Evolutionary conservation across 2,888 invertebrate species (phyloP).

Genomic region (Hypena proboscidalis): DNA sequence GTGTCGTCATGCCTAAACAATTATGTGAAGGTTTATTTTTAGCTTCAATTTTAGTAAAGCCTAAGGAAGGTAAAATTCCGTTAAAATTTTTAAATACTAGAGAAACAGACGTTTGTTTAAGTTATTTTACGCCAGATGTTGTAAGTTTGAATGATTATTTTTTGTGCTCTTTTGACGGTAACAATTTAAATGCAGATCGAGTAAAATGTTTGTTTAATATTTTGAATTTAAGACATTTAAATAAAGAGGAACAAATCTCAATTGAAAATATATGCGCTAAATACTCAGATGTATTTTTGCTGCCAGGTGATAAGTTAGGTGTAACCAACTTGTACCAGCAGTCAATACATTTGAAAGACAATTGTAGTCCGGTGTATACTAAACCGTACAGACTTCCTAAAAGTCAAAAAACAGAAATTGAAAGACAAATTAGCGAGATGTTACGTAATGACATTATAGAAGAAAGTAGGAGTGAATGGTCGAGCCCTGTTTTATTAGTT

Average conservation of each 20-base stretch:
- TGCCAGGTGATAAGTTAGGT: conserved; percentile 10
- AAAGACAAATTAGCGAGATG: conserved; percentile 11
- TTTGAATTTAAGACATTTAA: neutral
- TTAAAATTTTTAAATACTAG: conserved; percentile 1
- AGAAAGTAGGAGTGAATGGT: conserved; percentile 13
- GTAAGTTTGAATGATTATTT: neutral
- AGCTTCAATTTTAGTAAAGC: conserved; percentile 1
- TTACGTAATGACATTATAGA: conserved; percentile 17
- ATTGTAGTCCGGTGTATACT: conserved; percentile 7
- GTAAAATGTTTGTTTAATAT: neutral
- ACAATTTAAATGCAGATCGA: neutral
- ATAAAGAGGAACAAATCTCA: neutral
- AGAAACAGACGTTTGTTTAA: neutral
- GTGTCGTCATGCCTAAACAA: neutral
- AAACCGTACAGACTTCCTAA: conserved; percentile 17
- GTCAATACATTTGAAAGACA: conserved; percentile 12
- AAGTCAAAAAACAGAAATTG: conserved; percentile 10
- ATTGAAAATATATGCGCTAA: conserved; percentile 22
- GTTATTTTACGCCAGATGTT: neutral
- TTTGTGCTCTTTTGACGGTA: neutral
- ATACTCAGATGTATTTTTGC: conserved; percentile 8
- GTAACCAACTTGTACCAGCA: conserved; percentile 6
- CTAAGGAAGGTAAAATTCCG: conserved; percentile 2
- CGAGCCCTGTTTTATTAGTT: too few relatives aligned
- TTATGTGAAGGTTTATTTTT: conserved; percentile 4